These are phyloP conservation scores for Stegastes partitus DNA, from an alignment of 2,113 vertebrate genomes.

Conservation along the genomic window DNA sequence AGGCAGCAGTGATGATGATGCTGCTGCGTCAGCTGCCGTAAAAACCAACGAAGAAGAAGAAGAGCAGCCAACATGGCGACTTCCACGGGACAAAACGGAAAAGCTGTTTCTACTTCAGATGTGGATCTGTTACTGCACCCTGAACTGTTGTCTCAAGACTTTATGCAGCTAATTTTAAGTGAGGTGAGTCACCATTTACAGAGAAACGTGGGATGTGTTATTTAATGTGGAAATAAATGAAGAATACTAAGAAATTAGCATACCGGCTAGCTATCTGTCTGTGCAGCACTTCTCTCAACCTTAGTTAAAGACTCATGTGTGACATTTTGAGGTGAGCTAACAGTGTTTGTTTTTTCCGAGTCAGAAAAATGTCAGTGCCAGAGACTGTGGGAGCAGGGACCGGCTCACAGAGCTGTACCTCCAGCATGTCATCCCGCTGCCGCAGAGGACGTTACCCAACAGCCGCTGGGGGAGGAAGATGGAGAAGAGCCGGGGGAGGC, in stretches of 20 bases:
- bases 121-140: conserved; percentile 82
- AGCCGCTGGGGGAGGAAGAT: conserved; percentile 93
- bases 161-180: conserved; percentile 75
- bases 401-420: conserved; percentile 92
- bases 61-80: conserved; percentile 78
- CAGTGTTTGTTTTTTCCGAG: conserved; percentile 29
- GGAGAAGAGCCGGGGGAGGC: conserved; percentile 87
- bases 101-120: conserved; percentile 35
- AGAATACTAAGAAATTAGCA: conserved; percentile 3
- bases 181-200: conserved; percentile 74
- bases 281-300: too few relatives aligned
- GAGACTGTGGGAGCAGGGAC: conserved; percentile 86
- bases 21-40: too few relatives aligned
- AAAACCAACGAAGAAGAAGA: conserved; percentile 16
- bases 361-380: conserved; percentile 89
- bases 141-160: conserved; percentile 82
- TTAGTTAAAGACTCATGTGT: background rate
- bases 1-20: too few relatives aligned
- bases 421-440: conserved; percentile 93
- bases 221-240: background rate
- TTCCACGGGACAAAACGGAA: conserved; percentile 44
- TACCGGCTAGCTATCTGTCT: conserved; percentile 32
- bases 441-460: conserved; percentile 91
- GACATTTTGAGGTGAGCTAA: background rate
- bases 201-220: background rate